These are phyloP conservation scores for Carposina sasakii DNA, from an alignment of 1,140 invertebrate genomes.

Conservation along the genomic window DNA sequence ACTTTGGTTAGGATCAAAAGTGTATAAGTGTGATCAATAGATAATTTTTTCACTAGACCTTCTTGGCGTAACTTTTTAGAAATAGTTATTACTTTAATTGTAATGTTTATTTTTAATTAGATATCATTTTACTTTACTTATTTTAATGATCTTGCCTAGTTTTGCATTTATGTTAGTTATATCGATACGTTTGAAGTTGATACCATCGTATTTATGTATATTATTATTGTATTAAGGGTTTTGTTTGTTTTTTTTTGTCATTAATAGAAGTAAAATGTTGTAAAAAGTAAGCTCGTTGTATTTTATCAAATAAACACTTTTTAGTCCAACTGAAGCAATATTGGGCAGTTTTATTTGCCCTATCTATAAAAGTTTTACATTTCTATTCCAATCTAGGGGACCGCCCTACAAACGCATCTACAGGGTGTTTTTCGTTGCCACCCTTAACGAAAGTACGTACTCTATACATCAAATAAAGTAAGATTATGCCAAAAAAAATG, in stretches of 20 bases:
- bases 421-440: too few relatives aligned
- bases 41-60: constrained; percentile 56
- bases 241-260: constrained; percentile 71
- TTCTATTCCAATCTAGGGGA: too few relatives aligned
- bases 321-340: constrained; percentile 72
- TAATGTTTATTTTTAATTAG: constrained; percentile 35
- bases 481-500: too few relatives aligned
- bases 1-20: constrained; percentile 70
- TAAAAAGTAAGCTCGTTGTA: constrained; percentile 73
- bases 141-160: constrained; percentile 68
- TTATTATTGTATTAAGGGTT: constrained; percentile 70
- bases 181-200: constrained; percentile 67
- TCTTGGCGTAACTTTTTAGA: constrained; percentile 60
- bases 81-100: constrained; percentile 43
- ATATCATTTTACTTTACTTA: constrained; percentile 46
- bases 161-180: constrained; percentile 70
- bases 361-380: background rate
- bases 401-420: too few relatives aligned
- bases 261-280: constrained; percentile 72
- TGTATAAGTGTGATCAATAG: constrained; percentile 70
- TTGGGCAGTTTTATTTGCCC: constrained; percentile 55
- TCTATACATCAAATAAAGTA: too few relatives aligned
- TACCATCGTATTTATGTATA: constrained; percentile 72
- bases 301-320: constrained; percentile 73
- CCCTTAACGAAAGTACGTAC: too few relatives aligned